Base-by-base conservation (phyloP, 2,797 vertebrate species). In the Pteropus rufus region DNA sequence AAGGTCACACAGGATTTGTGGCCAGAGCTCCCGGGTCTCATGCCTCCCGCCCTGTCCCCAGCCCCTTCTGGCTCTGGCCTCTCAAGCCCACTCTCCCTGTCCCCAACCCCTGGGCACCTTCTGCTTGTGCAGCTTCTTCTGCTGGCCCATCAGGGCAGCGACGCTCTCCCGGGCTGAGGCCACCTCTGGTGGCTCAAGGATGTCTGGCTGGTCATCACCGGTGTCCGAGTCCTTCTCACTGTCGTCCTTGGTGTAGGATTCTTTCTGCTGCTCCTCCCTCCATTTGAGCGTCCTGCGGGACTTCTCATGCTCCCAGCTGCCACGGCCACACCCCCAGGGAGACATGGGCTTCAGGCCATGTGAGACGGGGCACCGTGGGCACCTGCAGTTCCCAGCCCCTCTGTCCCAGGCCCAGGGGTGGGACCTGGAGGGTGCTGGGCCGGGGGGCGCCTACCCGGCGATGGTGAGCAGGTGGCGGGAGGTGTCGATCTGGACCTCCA, bases 241-340 rank as follows among this genome's bases (percentile, higher is more conserved):
- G 81, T 99, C 99, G 0, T 99, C 98, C 89, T 99, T 99, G 90
- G 97, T 98, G 52, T 98, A 97, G 4, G 98, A 99, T 96, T 99
- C 99, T 96, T 99, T 99, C 88, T 97, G 98, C 70, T 97, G 98
- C 88, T 99, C 99, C 2, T 99, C 98, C 8, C 97, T 98, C 99
- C 99, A 99, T 80, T 99, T 99, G 98, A 98, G 99, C 18, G 98
- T 97, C 52, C 96, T 93, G 1, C 97, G 96, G 0, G 98, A 98
- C 52, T 98, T 99, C 97, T 99, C 99, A 52, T 99, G 99, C 83
- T 99, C 99, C 99, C 99, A 99, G 97, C 99, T 99, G 62, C 19
- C n/a, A 0, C 15, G 2, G 70, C 23, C 41, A 72, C 73, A 14
- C 5, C 79, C 36, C 41, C 5, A 2, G 36, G 90, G 49, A 96